Base-by-base conservation (phyloP, 2,797 vertebrate genomes). In the Ammospiza maritima region DNA sequence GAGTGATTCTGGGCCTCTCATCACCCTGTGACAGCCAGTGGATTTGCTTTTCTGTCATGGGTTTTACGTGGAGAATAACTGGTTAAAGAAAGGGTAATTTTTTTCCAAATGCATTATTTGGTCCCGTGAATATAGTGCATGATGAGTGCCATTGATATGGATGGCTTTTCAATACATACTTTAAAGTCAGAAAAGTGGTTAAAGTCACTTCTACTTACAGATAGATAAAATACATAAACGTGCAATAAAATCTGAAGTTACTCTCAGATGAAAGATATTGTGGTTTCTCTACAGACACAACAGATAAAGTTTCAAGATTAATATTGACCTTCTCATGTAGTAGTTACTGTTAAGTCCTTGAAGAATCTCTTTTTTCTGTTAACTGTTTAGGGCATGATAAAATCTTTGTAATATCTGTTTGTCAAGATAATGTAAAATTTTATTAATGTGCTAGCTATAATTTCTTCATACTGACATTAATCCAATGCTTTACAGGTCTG, bases 21-120 rank as follows among this genome's bases (percentile, higher is more conserved):
- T 30, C 38, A 34, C 7, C 10, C 21, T 53, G 22, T 0, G 0
- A 9, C 34, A 75, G 26, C 36, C 20, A 16, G 2, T 20, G 9
- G 22, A 12, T 83, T 64, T 60, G n/a, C 9, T 65, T 69, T 67
- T 71, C n/a, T 85, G 9, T 64, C 0, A 0, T 44, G 21, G 20
- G 1, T 69, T 22, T 76, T 69, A 38, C 2, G 0, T 22, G 19
- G 20, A 79, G 18, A 70, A 60, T 22, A 66, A 40, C 2, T 14
- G 25, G 17, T 48, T 45, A 15, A 18, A 40, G 40, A 85, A 48
- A 36, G 5, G 0, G 0, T 15, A 13, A 9, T 19, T 85, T 45
- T 82, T 50, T 20, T 32, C 25, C 10, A 10, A n/a, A 10, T 32
- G 22, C 11, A 10, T 4, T 8, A 4, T 54, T 26, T 58, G n/a